These are phyloP conservation scores for Arvicanthis niloticus DNA, from an alignment of 2,113 vertebrate species.

Conservation along the genomic window DNA sequence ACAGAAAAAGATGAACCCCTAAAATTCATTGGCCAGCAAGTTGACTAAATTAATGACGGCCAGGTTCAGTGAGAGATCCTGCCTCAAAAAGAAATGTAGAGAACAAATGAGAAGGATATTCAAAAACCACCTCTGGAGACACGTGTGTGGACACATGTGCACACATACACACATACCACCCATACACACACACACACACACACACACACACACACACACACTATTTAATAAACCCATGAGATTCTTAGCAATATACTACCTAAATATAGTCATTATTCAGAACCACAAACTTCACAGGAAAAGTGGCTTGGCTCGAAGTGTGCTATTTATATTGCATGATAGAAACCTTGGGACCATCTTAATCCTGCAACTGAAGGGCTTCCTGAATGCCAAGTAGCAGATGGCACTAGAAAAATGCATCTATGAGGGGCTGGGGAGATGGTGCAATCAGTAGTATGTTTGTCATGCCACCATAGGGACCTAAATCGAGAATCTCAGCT, in stretches of 20 bases:
- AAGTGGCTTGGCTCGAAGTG: neutral
- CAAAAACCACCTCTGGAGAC: neutral
- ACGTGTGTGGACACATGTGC: neutral
- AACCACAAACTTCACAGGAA: neutral
- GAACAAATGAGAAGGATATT: neutral
- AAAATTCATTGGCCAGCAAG: neutral
- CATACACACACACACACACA: neutral
- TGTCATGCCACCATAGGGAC: too few species aligned
- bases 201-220: too few species aligned
- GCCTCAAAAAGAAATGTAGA: neutral
- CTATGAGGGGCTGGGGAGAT: neutral
- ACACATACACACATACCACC: neutral
- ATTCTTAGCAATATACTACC: neutral
- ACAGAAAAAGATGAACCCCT: neutral
- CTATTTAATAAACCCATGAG: neutral
- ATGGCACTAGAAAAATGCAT: too few species aligned
- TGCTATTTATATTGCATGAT: neutral
- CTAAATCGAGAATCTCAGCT: neutral
- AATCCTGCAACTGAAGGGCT: neutral
- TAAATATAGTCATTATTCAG: conserved; percentile 35
- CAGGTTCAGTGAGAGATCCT: neutral
- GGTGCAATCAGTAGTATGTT: neutral
- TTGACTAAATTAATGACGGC: too few species aligned
- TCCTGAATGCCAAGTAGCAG: neutral
- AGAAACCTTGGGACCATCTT: neutral